These are phyloP conservation scores for Quadriops clusia DNA, from an alignment of 2,888 invertebrate species.

Conservation along the genomic window DNA sequence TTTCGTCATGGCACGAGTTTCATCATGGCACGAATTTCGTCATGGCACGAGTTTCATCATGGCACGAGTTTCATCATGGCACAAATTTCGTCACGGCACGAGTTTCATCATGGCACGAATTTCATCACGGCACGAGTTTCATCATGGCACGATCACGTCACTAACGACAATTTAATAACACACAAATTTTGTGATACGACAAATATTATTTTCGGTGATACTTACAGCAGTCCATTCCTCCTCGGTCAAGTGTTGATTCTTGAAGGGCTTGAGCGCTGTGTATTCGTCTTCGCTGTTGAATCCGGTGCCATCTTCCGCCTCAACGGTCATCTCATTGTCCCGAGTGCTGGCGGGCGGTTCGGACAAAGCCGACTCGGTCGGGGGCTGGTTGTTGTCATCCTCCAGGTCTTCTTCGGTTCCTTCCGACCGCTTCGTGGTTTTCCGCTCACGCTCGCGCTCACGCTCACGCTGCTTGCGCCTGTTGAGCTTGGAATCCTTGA, in stretches of 20 bases:
- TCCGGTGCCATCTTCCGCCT: conserved; percentile 33
- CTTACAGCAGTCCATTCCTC: conserved; percentile 35
- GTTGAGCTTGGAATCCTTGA: conserved; percentile 28
- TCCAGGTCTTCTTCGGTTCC: conserved; percentile 25
- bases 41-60: no score
- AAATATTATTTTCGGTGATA: no score
- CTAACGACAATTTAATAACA: no score
- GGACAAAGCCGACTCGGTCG: conserved; percentile 20
- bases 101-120: no score
- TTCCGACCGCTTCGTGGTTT: conserved; percentile 27
- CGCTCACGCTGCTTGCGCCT: conserved; percentile 15
- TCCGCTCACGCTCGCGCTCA: conserved; percentile 24
- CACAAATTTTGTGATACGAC: no score
- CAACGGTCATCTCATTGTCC: conserved; percentile 24
- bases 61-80: no score
- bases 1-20: no score
- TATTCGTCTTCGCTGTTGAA: conserved; percentile 38
- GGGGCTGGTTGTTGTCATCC: conserved; percentile 13
- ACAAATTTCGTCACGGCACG: no score
- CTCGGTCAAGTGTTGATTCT: conserved; percentile 25
- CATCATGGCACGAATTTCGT: no score
- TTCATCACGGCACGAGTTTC: no score
- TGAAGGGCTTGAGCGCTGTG: conserved; percentile 15
- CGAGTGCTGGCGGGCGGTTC: conserved; percentile 22
- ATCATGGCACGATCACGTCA: no score